phyloP scores from a whole-genome alignment of 1,140 invertebrate species.

The Diabrotica virgifera region DNA sequence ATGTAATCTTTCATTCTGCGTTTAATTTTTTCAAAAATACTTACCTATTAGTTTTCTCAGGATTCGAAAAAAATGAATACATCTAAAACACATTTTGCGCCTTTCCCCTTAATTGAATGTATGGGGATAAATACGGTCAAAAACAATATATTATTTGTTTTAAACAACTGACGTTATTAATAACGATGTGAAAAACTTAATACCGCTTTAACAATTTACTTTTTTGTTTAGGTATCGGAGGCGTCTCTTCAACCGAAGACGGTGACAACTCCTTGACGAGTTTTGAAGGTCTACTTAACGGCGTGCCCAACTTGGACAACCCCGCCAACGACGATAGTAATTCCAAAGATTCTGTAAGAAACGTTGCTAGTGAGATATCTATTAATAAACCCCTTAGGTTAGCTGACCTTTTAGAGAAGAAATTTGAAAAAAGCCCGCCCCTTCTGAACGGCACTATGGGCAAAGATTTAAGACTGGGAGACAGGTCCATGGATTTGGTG shows the following conservation, averaged over 20 bases:
- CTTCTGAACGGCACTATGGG: slow-evolving; percentile 59
- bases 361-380: slow-evolving; percentile 41
- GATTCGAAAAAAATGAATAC: no score
- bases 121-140: no score
- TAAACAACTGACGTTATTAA: no score
- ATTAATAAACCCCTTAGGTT: slow-evolving; percentile 57
- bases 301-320: slow-evolving; percentile 55
- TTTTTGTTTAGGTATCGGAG: slow-evolving; percentile 44
- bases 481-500: slow-evolving; percentile 60
- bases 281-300: slow-evolving; percentile 62
- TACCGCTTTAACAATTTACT: neutral
- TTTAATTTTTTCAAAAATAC: no score
- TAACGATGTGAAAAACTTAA: no score
- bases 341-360: slow-evolving; percentile 55
- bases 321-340: slow-evolving; percentile 53
- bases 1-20: no score
- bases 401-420: slow-evolving; percentile 65
- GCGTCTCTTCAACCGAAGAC: slow-evolving; percentile 53
- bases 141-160: no score
- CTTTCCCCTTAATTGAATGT: no score
- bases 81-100: no score
- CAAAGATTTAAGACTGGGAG: slow-evolving; percentile 60
- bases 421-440: slow-evolving; percentile 58
- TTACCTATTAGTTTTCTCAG: no score
- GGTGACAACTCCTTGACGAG: slow-evolving; percentile 60